Evolutionary conservation across 2,888 invertebrate genomes (phyloP), one percentile per base, ranked within the genome.

Genomic region (Ochlodes sylvanus): DNA sequence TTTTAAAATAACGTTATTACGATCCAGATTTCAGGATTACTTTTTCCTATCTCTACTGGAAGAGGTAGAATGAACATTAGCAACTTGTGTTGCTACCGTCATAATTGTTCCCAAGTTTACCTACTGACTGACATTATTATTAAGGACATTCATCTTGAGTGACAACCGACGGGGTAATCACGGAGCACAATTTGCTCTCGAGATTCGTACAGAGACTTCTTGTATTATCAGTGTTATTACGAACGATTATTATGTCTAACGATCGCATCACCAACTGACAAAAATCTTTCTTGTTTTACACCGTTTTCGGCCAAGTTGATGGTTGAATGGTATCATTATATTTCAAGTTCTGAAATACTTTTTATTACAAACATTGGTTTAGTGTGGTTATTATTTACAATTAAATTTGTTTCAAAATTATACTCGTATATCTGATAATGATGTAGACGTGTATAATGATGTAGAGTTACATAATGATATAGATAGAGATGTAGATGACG

Each of bases 101-200:
- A 27, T 50, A 10, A 50, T 50, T 50, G 50, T 50, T 50, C 19
- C 50, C 50, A 50, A 50, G 50, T 50, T 14, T 32, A 32, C 54
- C 27, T 32, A 32, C 54, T 32, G 54, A 27, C 27, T 19, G 50
- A 54, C 50, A 47, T 47, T 47, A 50, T 61, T 41, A 41, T 41
- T 61, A 47, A 50, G 54, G 61, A 50, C 47, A 50, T 50, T 47
- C 47, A 34, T 61, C 17, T 65, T 65, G 65, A 65, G 50, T 52
- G 58, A 65, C 65, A 52, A 52, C 41, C 34, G 65, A 65, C 65
- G 32, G 58, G 21, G 21, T 63, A 55, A 63, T 55, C 62, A 21
- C 17, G 17, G 21, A 27, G 41, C 50, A 58, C 52, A 57, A 47
- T 60, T 58, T 54, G 65, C 58, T 66, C 58, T 32, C 57, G 65